Evolutionary conservation across 2,888 invertebrate species (phyloP).

Genomic region (Catocala nupta): DNA sequence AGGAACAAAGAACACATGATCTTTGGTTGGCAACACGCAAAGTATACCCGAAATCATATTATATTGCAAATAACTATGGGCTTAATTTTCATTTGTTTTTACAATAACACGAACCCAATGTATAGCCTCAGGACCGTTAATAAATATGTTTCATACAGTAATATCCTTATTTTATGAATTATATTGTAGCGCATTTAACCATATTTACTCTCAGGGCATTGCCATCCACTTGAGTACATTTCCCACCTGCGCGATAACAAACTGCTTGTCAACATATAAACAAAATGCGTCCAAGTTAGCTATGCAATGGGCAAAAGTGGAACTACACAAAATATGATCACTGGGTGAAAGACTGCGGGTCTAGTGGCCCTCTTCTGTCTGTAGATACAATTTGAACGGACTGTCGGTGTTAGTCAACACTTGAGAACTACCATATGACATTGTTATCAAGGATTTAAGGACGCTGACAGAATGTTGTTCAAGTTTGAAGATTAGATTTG

Average conservation of each 20-base stretch:
- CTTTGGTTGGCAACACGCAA: no score
- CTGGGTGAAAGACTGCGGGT: background rate
- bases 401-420: background rate
- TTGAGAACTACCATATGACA: background rate
- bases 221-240: conserved; percentile 22
- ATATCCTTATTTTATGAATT: no score
- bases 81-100: no score
- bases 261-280: conserved; percentile 12
- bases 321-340: background rate
- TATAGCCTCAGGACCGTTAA: no score
- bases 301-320: background rate
- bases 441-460: background rate
- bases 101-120: no score
- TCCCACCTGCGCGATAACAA: conserved; percentile 26
- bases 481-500: background rate
- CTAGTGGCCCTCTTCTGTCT: background rate
- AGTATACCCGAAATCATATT: no score
- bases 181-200: no score
- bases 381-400: background rate
- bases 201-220: conserved; percentile 21
- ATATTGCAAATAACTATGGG: no score
- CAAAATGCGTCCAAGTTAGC: background rate
- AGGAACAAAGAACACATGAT: no score
- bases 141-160: no score
- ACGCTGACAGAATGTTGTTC: background rate